A percentile compares a stretch with the other conserved stretches of the same genome.
Conservation (phyloP, 2,113 vertebrate genomes). For the Coturnix japonica region DNA sequence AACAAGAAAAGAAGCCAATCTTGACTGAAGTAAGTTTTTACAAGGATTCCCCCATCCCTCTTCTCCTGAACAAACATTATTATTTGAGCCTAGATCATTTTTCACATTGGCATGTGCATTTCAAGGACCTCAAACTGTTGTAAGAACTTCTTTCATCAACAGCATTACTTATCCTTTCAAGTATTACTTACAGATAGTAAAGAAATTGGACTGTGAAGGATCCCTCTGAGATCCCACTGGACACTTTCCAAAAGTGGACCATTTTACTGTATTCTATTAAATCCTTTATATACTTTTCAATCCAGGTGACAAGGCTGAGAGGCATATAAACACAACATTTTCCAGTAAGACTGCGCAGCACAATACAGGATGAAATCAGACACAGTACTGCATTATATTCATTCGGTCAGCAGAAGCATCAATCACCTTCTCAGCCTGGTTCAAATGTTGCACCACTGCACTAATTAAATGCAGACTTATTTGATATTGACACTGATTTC, state of each 20-base stretch:
- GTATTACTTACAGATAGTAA: slow-evolving; percentile 65
- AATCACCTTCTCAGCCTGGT: not conserved
- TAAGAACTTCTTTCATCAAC: slow-evolving; percentile 8
- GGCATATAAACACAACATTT: slow-evolving; percentile 69
- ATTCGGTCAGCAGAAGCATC: slow-evolving; percentile 35
- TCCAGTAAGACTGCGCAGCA: slow-evolving; percentile 54
- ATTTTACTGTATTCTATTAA: slow-evolving; percentile 71
- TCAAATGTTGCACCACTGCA: not conserved
- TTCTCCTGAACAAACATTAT: not conserved
- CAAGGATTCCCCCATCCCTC: not conserved
- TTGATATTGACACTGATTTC: not conserved
- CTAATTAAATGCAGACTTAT: not conserved
- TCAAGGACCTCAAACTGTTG: slow-evolving; percentile 1
- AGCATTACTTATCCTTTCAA: slow-evolving; percentile 60
- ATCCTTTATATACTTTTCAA: slow-evolving; percentile 67
- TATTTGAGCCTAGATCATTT: not conserved
- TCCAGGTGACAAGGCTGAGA: slow-evolving; percentile 67
- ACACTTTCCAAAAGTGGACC: slow-evolving; percentile 59
- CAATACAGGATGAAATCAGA: slow-evolving; percentile 43
- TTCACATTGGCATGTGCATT: slow-evolving; percentile 7
- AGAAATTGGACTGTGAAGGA: slow-evolving; percentile 67
- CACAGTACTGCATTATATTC: slow-evolving; percentile 40
- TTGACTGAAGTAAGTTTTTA: not conserved
- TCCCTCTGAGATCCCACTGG: slow-evolving; percentile 64
- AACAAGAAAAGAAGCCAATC: not conserved